A percentile compares a stretch with the other conserved stretches of the same genome.
These are phyloP conservation scores for Halcyon senegalensis DNA, from an alignment of 2,113 vertebrate species.

Conservation along the genomic window DNA sequence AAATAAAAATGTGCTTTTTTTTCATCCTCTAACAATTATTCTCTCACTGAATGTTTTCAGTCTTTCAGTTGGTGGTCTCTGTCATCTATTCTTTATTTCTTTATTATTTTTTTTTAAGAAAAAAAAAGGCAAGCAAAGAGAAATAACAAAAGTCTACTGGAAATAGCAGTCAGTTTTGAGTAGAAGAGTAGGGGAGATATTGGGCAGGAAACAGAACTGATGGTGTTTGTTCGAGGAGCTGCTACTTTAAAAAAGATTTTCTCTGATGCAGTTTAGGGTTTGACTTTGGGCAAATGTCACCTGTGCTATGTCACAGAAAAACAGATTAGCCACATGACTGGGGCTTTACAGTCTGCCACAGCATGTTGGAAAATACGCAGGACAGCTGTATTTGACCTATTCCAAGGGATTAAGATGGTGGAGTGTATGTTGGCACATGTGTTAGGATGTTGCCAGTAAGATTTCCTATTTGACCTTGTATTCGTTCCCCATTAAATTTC, in stretches of 20 bases:
- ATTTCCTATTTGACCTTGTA: neutral
- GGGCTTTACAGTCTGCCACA: neutral
- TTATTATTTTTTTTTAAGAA: neutral
- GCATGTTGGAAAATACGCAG: neutral
- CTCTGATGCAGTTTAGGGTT: neutral
- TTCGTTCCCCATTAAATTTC: neutral
- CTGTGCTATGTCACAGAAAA: neutral
- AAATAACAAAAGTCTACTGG: neutral
- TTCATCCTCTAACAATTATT: conserved; percentile 17
- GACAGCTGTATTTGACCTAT: neutral
- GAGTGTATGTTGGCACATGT: accelerated
- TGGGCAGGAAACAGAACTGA: neutral
- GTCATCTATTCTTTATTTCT: neutral
- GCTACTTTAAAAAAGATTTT: neutral
- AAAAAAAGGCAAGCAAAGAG: neutral
- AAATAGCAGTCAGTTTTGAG: neutral
- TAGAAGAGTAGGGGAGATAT: neutral
- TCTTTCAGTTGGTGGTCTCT: neutral
- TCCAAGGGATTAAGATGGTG: neutral
- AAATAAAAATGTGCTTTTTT: conserved; percentile 37
- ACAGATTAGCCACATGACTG: neutral
- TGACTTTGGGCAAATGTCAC: neutral
- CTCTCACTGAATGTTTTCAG: neutral
- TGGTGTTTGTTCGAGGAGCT: neutral
- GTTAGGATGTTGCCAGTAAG: neutral